Conservation (phyloP, 2,113 vertebrate genomes). For the Ciconia stormi region DNA sequence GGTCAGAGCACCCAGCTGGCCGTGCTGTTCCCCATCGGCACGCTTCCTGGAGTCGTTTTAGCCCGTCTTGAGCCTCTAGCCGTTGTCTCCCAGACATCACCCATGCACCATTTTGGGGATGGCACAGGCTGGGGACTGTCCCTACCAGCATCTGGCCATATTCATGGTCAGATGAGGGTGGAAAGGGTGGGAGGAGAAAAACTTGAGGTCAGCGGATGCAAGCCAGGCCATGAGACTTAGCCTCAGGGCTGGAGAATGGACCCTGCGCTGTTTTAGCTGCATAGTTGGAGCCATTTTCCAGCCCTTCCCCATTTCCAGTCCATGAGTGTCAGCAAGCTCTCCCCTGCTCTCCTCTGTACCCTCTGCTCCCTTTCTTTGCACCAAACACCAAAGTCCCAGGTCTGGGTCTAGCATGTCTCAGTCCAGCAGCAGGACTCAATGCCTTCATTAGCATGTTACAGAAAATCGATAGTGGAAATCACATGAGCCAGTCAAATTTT, state of each 20-base stretch:
- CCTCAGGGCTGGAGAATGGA: background rate
- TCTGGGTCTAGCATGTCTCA: background rate
- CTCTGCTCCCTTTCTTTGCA: background rate
- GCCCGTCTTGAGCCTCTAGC: background rate
- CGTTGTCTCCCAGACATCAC: background rate
- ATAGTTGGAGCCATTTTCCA: background rate
- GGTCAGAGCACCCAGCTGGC: background rate
- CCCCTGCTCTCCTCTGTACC: background rate
- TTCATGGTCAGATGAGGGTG: background rate
- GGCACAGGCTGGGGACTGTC: background rate
- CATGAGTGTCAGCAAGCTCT: background rate
- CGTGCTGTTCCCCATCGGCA: background rate
- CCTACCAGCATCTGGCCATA: background rate
- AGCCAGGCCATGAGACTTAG: background rate
- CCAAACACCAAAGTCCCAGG: background rate
- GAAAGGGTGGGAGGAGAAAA: background rate
- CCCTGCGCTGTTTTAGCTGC: background rate
- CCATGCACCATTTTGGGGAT: background rate
- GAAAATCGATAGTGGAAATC: background rate
- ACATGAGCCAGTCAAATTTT: background rate
- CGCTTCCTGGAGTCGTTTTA: fast-evolving
- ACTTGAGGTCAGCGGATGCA: background rate
- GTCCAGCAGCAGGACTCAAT: background rate
- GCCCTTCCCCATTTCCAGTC: background rate
- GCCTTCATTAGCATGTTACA: background rate